Percentiles rank a stretch among this genome's conserved stretches.
Conservation (phyloP, 2,888 invertebrate genomes). For the Ochlodes sylvanus region DNA sequence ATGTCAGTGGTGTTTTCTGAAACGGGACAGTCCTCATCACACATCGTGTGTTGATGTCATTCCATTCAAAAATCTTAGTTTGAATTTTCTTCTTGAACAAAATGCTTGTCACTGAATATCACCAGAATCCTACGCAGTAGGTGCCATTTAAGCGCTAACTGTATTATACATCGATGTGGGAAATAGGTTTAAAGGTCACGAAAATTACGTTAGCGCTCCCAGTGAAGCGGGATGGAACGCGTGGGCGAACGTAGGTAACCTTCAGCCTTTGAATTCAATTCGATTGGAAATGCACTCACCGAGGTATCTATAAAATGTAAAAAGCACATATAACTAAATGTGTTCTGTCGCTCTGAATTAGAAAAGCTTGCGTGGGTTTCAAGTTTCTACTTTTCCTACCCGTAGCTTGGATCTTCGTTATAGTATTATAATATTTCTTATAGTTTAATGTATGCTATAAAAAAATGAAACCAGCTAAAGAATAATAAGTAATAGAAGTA, state of each 20-base stretch:
- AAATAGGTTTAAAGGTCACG: constrained; percentile 10
- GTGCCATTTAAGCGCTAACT: neutral
- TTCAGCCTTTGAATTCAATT: constrained; percentile 9
- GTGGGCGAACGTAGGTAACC: neutral
- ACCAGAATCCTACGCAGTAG: neutral
- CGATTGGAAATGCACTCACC: constrained; percentile 7
- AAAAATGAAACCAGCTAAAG: no score
- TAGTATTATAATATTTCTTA: no score
- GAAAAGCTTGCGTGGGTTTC: neutral
- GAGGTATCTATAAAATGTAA: neutral
- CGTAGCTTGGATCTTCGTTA: no score
- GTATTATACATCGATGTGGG: neutral
- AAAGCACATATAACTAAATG: neutral
- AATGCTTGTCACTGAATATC: no score
- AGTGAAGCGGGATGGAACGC: constrained; percentile 1
- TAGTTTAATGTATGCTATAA: no score
- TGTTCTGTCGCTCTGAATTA: neutral
- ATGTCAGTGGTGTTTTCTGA: no score
- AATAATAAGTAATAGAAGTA: no score
- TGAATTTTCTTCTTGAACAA: no score
- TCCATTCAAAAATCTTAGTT: no score
- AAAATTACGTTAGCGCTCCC: constrained; percentile 13
- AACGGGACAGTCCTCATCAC: no score
- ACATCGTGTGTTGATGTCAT: no score
- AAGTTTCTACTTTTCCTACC: neutral